A percentile compares a stretch with the other conserved stretches of the same genome.
These are phyloP conservation scores for Anadara kagoshimensis DNA, from an alignment of 1,140 invertebrate genomes.

Conservation along the genomic window DNA sequence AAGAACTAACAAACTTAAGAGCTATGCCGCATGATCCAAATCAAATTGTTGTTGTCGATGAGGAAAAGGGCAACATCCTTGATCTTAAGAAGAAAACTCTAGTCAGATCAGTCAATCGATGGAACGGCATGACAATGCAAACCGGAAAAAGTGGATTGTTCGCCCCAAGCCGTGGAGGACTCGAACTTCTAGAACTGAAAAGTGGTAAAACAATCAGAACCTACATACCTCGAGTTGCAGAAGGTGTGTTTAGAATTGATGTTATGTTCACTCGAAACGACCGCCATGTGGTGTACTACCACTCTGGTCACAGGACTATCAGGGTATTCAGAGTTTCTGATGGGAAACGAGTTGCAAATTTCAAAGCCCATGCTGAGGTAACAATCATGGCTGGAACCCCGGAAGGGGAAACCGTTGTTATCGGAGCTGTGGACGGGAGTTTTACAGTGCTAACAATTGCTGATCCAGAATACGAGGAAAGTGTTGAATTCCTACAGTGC, in stretches of 20 bases:
- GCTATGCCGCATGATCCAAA: slow-evolving; percentile 77
- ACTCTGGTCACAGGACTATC: slow-evolving; percentile 93
- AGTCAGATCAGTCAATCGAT: slow-evolving; percentile 74
- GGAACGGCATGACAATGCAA: slow-evolving; percentile 76
- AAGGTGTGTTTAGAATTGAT: slow-evolving; percentile 97
- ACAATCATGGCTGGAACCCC: slow-evolving; percentile 88
- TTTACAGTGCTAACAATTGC: slow-evolving; percentile 93
- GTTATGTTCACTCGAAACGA: slow-evolving; percentile 95
- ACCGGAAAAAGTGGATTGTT: slow-evolving; percentile 89
- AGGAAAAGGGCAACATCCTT: slow-evolving; percentile 87
- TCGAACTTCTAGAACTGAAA: slow-evolving; percentile 80
- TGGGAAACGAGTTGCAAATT: slow-evolving; percentile 93
- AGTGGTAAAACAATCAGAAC: slow-evolving; percentile 86
- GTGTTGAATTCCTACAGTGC: slow-evolving; percentile 62
- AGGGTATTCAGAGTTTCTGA: slow-evolving; percentile 92
- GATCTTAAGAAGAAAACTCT: slow-evolving; percentile 77
- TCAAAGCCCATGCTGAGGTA: slow-evolving; percentile 92
- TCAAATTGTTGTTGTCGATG: slow-evolving; percentile 90
- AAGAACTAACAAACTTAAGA: slow-evolving; percentile 70
- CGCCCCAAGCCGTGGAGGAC: slow-evolving; percentile 91
- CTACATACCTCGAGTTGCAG: slow-evolving; percentile 90
- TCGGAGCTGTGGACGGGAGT: slow-evolving; percentile 95
- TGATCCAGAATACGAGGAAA: slow-evolving; percentile 79
- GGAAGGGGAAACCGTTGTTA: slow-evolving; percentile 86
- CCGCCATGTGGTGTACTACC: slow-evolving; percentile 97